A percentile compares a stretch with the other conserved stretches of the same genome.
Evolutionary conservation across 2,888 invertebrate species (phyloP).

Genomic region (Heliconius aoede): DNA sequence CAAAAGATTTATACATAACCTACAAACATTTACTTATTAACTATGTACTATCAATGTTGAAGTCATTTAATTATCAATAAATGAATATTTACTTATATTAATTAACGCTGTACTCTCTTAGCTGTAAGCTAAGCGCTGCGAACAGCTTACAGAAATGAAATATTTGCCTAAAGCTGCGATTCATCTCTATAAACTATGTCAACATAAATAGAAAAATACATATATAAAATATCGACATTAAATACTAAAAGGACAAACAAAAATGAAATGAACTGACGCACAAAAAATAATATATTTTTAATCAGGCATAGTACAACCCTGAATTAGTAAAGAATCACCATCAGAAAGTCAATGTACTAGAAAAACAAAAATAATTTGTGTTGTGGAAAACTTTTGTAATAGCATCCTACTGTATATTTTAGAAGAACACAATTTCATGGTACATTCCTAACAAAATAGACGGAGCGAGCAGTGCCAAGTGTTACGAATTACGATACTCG

Average conservation of each 20-base stretch:
- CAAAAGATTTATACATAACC: neutral
- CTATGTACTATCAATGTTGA: neutral
- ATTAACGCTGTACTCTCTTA: neutral
- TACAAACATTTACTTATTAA: neutral
- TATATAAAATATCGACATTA: too few species aligned
- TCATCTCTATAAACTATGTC: too few species aligned
- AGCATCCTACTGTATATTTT: neutral
- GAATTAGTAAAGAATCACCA: neutral
- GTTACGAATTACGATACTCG: conserved; percentile 20
- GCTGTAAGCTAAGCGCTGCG: too few species aligned
- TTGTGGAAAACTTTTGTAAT: conserved; percentile 11
- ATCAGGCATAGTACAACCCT: neutral
- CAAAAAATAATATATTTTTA: neutral
- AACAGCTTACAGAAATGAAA: too few species aligned
- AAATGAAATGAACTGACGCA: too few species aligned
- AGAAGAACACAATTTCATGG: conserved; percentile 25
- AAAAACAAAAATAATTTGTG: conserved; percentile 1
- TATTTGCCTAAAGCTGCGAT: too few species aligned
- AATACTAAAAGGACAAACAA: too few species aligned
- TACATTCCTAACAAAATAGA: conserved; percentile 20
- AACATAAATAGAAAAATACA: too few species aligned
- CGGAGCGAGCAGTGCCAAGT: conserved; percentile 17
- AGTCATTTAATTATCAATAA: neutral
- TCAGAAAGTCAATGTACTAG: neutral
- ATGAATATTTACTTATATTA: too few species aligned